Percentiles rank a stretch among this genome's conserved stretches.
These are phyloP conservation scores for Silvanus unidentatus DNA, from an alignment of 2,888 invertebrate species.

Conservation along the genomic window DNA sequence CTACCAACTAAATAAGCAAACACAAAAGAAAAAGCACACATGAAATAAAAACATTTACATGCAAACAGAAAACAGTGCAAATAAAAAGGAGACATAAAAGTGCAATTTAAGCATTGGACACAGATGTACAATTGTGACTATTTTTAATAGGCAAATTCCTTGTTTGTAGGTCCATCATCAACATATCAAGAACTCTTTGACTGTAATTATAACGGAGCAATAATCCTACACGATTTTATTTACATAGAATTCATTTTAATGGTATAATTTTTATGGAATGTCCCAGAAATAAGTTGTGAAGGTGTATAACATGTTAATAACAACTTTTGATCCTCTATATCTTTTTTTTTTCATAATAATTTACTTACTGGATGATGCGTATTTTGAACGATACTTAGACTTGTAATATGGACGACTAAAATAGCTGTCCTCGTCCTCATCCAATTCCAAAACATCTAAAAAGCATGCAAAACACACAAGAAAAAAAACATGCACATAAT, in stretches of 20 bases:
- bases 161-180: too few species aligned
- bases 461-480: conserved; percentile 17
- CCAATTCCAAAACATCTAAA: conserved; percentile 56
- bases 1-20: conserved; percentile 49
- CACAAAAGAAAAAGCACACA: conserved; percentile 23
- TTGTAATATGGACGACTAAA: conserved; percentile 19
- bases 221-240: neutral
- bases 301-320: neutral
- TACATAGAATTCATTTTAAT: neutral
- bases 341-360: conserved; percentile 2
- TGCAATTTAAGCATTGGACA: too few species aligned
- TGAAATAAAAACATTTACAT: conserved; percentile 10
- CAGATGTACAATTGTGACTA: too few species aligned
- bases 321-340: neutral
- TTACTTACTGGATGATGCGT: conserved; percentile 54
- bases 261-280: too few species aligned
- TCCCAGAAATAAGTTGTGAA: neutral
- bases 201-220: too few species aligned
- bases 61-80: conserved; percentile 5
- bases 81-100: conserved; percentile 2
- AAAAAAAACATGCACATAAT: conserved; percentile 15
- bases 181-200: too few species aligned
- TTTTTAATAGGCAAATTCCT: too few species aligned
- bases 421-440: conserved; percentile 47
- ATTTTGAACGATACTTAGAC: conserved; percentile 45